Conservation (phyloP, 53 echinoderm and acorn worm species). For the Echinometra lucunter region DNA sequence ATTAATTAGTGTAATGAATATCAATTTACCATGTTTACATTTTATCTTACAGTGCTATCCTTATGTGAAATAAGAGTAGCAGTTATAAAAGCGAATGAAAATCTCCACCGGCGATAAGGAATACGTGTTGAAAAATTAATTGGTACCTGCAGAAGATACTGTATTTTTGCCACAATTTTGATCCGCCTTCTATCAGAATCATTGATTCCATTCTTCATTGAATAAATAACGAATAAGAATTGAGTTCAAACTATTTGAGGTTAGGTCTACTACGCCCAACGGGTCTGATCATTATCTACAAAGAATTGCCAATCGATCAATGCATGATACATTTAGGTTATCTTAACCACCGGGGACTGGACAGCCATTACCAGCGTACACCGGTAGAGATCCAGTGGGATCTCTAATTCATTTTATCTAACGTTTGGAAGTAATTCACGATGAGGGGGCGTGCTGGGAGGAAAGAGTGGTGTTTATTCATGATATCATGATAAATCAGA, state of each 20-base stretch:
- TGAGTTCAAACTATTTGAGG: constrained; percentile 4
- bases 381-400: not conserved
- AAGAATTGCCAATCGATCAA: constrained; percentile 9
- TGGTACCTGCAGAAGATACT: not conserved
- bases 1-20: too few species aligned
- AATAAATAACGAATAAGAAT: not conserved
- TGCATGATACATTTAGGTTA: constrained; percentile 1
- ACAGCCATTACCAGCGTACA: not conserved
- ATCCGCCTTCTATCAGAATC: not conserved
- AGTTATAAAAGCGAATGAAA: too few species aligned
- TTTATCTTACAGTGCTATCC: too few species aligned
- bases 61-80: too few species aligned
- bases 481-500: not conserved
- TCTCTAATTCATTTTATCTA: not conserved
- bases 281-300: constrained; percentile 1
- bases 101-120: too few species aligned
- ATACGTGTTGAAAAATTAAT: not conserved
- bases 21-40: too few species aligned
- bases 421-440: not conserved
- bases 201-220: not conserved
- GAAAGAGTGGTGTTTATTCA: not conserved
- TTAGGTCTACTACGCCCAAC: not conserved
- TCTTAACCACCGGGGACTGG: not conserved
- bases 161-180: not conserved
- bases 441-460: not conserved